Base-by-base conservation (phyloP, 2,888 invertebrate genomes). In the Thelaira solivaga region DNA sequence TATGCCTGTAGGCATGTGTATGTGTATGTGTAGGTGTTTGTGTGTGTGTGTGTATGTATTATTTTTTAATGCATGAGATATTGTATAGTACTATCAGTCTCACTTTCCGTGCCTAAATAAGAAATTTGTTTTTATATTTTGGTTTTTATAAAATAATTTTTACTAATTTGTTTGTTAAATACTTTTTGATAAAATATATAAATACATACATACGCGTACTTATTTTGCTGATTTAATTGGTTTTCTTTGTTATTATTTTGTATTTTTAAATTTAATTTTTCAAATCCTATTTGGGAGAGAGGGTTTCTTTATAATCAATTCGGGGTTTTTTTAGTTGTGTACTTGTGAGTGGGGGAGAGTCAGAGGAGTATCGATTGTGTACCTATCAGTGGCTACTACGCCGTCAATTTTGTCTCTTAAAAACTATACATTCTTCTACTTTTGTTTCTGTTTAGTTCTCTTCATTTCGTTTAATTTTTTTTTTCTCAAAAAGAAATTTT, bases 31-130 rank as follows among this genome's bases (percentile, higher is more conserved):
- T 20, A 24, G 3, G 13, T 53, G 34, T 53, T 34, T 16, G 22
- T 36, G 13, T 1, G 7, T 16, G 36, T 53, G 29, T 2, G 22
- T 53, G 53, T 13, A 13, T 53, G 13, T 43, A 6, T 45, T 49
- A 55, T 68, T 59, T 69, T 62, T 71, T 76, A 69, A 72, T 76
- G 72, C 76, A 76, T 80, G 80, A 76, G 80, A 80, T 80, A 75
- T 74, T 73, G 78, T 75, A 85, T 86, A 86, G 82, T 84, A 84
- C 85, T 86, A 86, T 86, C 86, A 86, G 86, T 86, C 86, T 86
- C 86, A 86, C 87, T 82, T 86, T 81, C 83, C 82, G 84, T 86
- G 84, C 84, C 84, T 83, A 83, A 76, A 81, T 80, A 82, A 81
- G 78, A 80, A 81, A 75, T 80, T 61, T 20, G 80, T 71, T 76